Conservation (phyloP, 2,888 invertebrate genomes). For the Stomorhina lunata region DNA sequence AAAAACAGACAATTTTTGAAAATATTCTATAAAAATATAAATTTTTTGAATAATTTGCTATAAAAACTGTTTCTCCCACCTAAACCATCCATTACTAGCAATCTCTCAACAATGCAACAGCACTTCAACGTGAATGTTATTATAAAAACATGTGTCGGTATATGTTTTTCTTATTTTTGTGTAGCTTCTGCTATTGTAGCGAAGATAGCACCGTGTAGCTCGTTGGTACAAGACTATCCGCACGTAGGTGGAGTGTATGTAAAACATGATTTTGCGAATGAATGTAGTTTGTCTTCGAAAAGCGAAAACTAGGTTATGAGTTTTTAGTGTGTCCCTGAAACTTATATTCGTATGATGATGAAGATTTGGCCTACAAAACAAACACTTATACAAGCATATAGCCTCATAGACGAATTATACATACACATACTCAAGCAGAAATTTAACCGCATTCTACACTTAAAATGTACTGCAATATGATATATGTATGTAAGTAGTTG, state of each 20-base stretch:
- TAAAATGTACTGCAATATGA: slow-evolving; percentile 13
- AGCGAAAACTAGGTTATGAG: slow-evolving; percentile 60
- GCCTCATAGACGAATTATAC: not conserved
- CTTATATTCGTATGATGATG: slow-evolving; percentile 53
- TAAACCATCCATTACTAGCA: not conserved
- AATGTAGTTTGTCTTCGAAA: slow-evolving; percentile 20
- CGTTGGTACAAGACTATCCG: not conserved
- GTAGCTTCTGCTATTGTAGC: not conserved
- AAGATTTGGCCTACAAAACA: slow-evolving; percentile 60
- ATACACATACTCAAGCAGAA: not conserved
- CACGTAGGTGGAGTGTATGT: slow-evolving; percentile 8
- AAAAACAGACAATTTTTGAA: too few relatives aligned
- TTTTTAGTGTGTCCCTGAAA: slow-evolving; percentile 62
- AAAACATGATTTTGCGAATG: not conserved
- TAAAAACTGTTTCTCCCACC: not conserved
- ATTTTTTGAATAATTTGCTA: too few relatives aligned
- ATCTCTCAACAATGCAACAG: slow-evolving; percentile 25
- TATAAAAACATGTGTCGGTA: slow-evolving; percentile 64
- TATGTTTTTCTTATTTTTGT: slow-evolving; percentile 35
- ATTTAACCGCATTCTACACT: slow-evolving; percentile 39
- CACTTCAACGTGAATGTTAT: slow-evolving; percentile 48
- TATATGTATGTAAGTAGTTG: not conserved
- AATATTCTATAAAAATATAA: too few relatives aligned
- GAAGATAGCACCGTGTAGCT: not conserved
- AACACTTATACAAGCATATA: slow-evolving; percentile 13